Evolutionary conservation across 2,113 vertebrate species (phyloP), one percentile per base, ranked within the genome.

Genomic region (Willisornis vidua): DNA sequence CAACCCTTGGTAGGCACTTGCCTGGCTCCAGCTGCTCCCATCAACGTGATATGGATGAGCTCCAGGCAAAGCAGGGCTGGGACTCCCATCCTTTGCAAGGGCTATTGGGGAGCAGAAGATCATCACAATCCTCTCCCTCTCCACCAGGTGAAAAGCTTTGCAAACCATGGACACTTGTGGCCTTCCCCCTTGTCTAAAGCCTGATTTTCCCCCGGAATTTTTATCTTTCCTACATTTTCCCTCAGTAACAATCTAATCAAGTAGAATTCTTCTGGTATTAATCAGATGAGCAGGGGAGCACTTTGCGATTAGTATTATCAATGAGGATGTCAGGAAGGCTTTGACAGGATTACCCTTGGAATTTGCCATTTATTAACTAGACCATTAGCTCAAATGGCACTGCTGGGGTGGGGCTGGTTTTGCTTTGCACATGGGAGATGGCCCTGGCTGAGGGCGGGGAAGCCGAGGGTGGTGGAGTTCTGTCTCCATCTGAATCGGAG

Each of bases 401-500:
- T 3, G 88, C 68, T 61, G 33, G 82, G 93, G 96, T 52, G 93
- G 73, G 77, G 93, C 76, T 72, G 80, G 57, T 86, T 93, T 94
- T 89, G 94, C 76, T 92, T 74, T 88, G 72, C 86, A 87, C 88
- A 76, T 24, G 86, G 82, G 93, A 95, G 55, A 90, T 59, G 72
- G 67, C 55, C 55, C 89, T 88, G 29, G 66, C 81, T 67, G 72
- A 95, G 93, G 89, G 95, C 85, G 93, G 94, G 85, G 96, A 94
- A 74, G 70, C 68, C 37, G 85, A 96, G 70, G 92, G 82, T 94
- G 95, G 93, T 75, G 88, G 80, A 92, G 88, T 35, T 78, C 58
- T 90, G 92, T 89, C 96, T 95, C 68, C 94, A 96, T 96, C 96
- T 95, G 88, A 97, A 94, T 94, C 73, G 39, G 86, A 85, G 92